phyloP scores from a whole-genome alignment of 2,797 vertebrate species.

The Notolabrus celidotus region DNA sequence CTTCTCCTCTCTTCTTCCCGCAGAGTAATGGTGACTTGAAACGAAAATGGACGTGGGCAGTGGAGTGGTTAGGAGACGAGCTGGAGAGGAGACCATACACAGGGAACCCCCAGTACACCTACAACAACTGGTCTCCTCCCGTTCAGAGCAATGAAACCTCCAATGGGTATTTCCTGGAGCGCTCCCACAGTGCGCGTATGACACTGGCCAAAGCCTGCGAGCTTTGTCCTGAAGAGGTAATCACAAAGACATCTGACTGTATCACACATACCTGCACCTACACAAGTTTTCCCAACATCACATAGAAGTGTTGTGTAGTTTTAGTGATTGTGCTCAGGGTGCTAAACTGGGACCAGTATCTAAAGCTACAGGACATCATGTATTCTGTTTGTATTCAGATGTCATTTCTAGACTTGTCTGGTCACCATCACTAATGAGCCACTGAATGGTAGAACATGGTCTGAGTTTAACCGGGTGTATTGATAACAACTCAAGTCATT shows the following conservation, averaged over 20 bases:
- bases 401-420: too few species aligned
- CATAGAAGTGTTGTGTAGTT: slow-evolving; percentile 16
- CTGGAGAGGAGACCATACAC: slow-evolving; percentile 97
- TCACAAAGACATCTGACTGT: slow-evolving; percentile 7
- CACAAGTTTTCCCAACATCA: slow-evolving; percentile 12
- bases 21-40: slow-evolving; percentile 99
- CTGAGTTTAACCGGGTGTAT: slow-evolving; percentile 9
- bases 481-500: neutral
- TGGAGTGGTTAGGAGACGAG: slow-evolving; percentile 99
- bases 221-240: slow-evolving; percentile 99
- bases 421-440: slow-evolving; percentile 20
- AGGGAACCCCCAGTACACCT: slow-evolving; percentile 98
- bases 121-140: slow-evolving; percentile 99
- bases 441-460: slow-evolving; percentile 19
- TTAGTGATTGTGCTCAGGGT: slow-evolving; percentile 10
- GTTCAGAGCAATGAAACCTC: slow-evolving; percentile 99
- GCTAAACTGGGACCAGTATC: neutral
- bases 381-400: too few species aligned
- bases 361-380: too few species aligned
- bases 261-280: slow-evolving; percentile 5
- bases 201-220: slow-evolving; percentile 99
- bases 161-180: slow-evolving; percentile 99
- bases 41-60: slow-evolving; percentile 99
- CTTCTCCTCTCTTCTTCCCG: neutral
- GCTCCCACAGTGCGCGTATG: slow-evolving; percentile 99